Base-by-base conservation (phyloP, 1,140 invertebrate species). In the Phortica variegata region DNA sequence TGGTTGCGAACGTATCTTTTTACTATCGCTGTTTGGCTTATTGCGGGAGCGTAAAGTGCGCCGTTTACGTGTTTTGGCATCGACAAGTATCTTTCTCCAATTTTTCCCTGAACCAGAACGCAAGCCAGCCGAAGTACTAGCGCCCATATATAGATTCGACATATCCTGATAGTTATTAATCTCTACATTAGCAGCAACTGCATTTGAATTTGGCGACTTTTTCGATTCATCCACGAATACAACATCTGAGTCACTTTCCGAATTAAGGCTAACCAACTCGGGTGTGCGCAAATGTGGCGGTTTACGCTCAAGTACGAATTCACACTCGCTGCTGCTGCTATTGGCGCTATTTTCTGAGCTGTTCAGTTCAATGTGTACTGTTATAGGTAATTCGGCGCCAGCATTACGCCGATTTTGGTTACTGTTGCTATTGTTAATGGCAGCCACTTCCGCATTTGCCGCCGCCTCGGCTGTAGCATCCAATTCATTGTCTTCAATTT, bases 271-370 rank as follows among this genome's bases (percentile, higher is more conserved):
- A 2, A 83, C 80, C 34, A 81, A 73, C 55, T 82, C 81, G 2
- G 82, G 82, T 10, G 81, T 82, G 6, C 81, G 69, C 43, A 81
- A 75, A 47, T 82, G 79, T 4, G 81, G 81, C 8, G 81, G 80
- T 48, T 82, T 82, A 3, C 80, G 61, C 41, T 74, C 74, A 17
- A 74, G 43, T 2, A 76, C 71, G 48, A 76, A 76, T 20, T 66
- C 56, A 19, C 73, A 75, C 37, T 75, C 71, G 29, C 15, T 16
- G 23, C 45, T 54, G 32, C 49, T 61, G 39, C 44, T 69, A 29
- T 43, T 52, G 23, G 43, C 50, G 39, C 46, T 18, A 10, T 8
- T 52, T n/a, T 58, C 52, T 49, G 56, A 59, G 65, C 61, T 70
- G 33, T 61, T 32, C n/a, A 69, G 44, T 31, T 69, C 65, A n/a